Conservation (phyloP, 2,888 invertebrate genomes). For the Amphipoea oculea region DNA sequence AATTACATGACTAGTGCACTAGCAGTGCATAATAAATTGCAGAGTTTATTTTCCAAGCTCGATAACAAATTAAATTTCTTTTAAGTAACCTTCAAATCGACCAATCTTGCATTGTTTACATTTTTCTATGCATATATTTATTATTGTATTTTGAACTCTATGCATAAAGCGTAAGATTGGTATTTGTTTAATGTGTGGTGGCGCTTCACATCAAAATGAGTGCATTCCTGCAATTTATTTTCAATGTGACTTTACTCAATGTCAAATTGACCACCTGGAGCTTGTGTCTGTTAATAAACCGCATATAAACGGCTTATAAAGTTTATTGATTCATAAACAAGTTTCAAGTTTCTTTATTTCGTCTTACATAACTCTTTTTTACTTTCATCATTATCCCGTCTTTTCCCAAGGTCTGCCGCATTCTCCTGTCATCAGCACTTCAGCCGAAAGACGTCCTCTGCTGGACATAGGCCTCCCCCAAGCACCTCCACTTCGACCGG, state of each 20-base stretch:
- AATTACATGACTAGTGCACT: constrained; percentile 37
- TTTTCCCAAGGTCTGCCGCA: constrained; percentile 19
- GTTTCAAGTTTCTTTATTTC: background rate
- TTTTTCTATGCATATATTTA: constrained; percentile 12
- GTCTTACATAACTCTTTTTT: background rate
- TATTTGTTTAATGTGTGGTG: constrained; percentile 10
- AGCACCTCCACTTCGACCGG: no score
- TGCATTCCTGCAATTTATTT: constrained; percentile 60
- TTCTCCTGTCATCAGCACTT: constrained; percentile 1
- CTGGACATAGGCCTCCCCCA: no score
- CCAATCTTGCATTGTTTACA: constrained; percentile 55
- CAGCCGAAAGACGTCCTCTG: no score
- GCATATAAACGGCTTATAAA: background rate
- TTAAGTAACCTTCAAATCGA: constrained; percentile 43
- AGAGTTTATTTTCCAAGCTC: constrained; percentile 52
- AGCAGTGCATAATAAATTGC: constrained; percentile 31
- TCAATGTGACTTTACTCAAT: constrained; percentile 59
- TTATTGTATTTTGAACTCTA: constrained; percentile 21
- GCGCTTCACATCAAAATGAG: constrained; percentile 22
- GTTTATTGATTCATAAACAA: no score
- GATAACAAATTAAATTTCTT: constrained; percentile 33
- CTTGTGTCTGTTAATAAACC: constrained; percentile 2
- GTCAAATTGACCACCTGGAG: constrained; percentile 37
- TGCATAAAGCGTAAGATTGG: background rate
- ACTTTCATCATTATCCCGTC: background rate